Base-by-base conservation (phyloP, 1,140 invertebrate genomes). In the Zaprionus davidi region DNA sequence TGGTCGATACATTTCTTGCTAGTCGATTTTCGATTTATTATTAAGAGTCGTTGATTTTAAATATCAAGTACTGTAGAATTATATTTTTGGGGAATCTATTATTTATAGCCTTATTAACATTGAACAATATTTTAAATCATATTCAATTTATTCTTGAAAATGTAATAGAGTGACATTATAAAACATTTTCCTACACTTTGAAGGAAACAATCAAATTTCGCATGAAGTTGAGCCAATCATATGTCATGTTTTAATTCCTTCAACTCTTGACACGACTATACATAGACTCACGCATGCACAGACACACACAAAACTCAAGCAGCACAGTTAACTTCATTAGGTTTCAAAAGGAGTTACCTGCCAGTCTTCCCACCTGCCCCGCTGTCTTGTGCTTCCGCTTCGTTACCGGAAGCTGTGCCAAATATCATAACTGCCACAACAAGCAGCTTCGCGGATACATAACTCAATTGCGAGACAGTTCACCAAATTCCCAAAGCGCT, bases 351-450 rank as follows among this genome's bases (percentile, higher is more conserved):
- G 28, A 62, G 38, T 71, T 64, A 38, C 60, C 55, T 38, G 60
- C n/a, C 28, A 69, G 38, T 31, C 41, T 31, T n/a, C 1, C 41
- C 15, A 5, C 46, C 46, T 51, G 11, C 46, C 17, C 17, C 17
- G n/a, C n/a, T 20, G 57, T 76, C 41, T 34, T 41, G 12, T 60
- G 49, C n/a, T 71, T 75, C 67, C 51, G 72, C 34, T 75, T 24
- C 17, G 22, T 34, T 71, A 66, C 60, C 69, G 73, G 73, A 76
- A 72, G 62, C 69, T 46, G 38, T 46, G 34, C 36, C 73, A 72
- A 76, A 76, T 76, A 65, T 60, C 73, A 53, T 71, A 72, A 56
- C 73, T 76, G 59, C 53, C 68, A 71, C 51, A 70, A 65, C 34
- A 76, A 59, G 55, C 34, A 58, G 34, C 51, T 64, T 53, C 65